Percentiles rank a stretch among this genome's conserved stretches.
Evolutionary conservation across 2,797 vertebrate genomes (phyloP).

Genomic region (Hylomyscus alleni): DNA sequence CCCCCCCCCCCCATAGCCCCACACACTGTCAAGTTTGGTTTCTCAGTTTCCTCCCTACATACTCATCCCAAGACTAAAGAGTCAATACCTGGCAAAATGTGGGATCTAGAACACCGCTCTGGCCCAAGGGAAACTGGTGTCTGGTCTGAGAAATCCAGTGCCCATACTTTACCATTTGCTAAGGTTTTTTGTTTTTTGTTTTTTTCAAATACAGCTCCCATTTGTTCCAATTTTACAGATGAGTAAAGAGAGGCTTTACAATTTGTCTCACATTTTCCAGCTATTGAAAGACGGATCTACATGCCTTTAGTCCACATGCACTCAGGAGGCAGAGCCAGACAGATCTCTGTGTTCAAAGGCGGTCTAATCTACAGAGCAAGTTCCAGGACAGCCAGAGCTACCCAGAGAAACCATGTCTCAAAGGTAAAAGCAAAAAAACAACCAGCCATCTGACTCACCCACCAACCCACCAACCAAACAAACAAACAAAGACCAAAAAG

Average conservation of each 20-base stretch:
- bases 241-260: constrained; percentile 31
- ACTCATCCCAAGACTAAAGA: background rate
- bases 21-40: background rate
- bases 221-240: constrained; percentile 45
- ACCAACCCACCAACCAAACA: background rate
- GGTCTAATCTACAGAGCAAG: background rate
- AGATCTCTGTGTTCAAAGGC: background rate
- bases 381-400: background rate
- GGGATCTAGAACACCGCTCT: background rate
- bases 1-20: background rate
- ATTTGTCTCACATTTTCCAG: background rate
- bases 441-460: background rate
- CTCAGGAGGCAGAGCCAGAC: background rate
- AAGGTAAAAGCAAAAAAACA: background rate
- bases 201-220: background rate
- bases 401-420: background rate
- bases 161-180: background rate
- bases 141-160: background rate
- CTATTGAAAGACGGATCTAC: constrained; percentile 9
- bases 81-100: constrained; percentile 14
- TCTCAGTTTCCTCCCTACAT: background rate
- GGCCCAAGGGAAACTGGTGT: background rate
- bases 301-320: background rate
- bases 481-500: background rate
- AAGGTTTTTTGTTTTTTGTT: background rate